Evolutionary conservation across 1,140 invertebrate species (phyloP).

Genomic region (Hyphantria cunea): DNA sequence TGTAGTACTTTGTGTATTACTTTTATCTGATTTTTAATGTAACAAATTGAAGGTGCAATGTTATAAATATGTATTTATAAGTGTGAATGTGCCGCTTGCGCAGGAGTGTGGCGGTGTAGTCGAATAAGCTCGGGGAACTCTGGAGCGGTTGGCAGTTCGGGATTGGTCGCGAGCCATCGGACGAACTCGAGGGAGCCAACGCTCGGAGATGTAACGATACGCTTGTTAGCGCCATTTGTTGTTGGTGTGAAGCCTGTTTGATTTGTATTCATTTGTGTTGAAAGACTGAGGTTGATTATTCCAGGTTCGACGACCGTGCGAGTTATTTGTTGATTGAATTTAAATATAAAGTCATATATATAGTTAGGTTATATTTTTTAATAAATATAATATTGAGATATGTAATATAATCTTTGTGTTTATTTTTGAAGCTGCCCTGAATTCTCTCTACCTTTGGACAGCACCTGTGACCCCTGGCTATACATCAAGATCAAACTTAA

Average conservation of each 20-base stretch:
- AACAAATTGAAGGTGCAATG: constrained; percentile 77
- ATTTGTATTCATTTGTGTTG: constrained; percentile 71
- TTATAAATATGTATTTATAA: constrained; percentile 74
- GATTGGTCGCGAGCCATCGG: constrained; percentile 10
- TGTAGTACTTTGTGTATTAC: constrained; percentile 57
- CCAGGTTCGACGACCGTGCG: constrained; percentile 76
- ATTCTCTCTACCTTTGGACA: too few relatives aligned
- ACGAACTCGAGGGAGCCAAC: neutral
- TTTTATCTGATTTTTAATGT: constrained; percentile 54
- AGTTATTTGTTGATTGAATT: constrained; percentile 81
- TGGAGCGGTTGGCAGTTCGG: neutral
- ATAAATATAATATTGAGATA: constrained; percentile 82
- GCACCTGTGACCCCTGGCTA: too few relatives aligned
- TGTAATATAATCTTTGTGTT: constrained; percentile 73
- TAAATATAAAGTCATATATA: constrained; percentile 81
- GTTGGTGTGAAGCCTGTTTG: constrained; percentile 53
- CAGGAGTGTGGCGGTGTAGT: constrained; percentile 12
- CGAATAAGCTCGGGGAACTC: neutral
- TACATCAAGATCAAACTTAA: too few relatives aligned
- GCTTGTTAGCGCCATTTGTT: constrained; percentile 57
- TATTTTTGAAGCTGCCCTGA: constrained; percentile 32
- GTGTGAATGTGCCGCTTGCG: constrained; percentile 44
- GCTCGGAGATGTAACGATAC: constrained; percentile 35
- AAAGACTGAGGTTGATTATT: constrained; percentile 81
- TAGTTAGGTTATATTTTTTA: constrained; percentile 82